A percentile compares a stretch with the other conserved stretches of the same genome.
phyloP scores from a whole-genome alignment of 2,888 invertebrate species.

The Hartigia nigra region DNA sequence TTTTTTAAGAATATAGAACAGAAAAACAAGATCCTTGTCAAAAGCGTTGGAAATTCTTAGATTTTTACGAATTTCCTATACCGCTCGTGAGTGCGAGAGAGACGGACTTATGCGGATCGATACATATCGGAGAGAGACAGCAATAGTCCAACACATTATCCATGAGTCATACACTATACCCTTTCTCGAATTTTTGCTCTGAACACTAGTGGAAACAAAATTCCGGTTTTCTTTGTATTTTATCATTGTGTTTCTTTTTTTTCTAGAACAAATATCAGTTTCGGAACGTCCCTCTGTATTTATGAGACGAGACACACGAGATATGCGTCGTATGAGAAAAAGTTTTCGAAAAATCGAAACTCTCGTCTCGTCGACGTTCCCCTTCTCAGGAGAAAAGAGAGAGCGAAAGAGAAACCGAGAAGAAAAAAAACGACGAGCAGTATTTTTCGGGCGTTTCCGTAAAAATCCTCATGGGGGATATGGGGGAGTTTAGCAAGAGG shows the following conservation, averaged over 20 bases:
- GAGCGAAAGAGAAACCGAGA: background rate
- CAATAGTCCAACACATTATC: background rate
- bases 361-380: background rate
- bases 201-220: background rate
- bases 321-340: background rate
- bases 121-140: background rate
- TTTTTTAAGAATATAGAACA: background rate
- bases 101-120: background rate
- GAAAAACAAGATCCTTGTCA: background rate
- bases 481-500: conserved; percentile 32
- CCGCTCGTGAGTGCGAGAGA: background rate
- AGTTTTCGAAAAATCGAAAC: background rate
- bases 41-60: background rate
- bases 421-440: conserved; percentile 14
- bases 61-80: background rate
- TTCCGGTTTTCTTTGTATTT: background rate
- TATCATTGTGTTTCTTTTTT: background rate
- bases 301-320: background rate
- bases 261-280: background rate
- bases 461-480: conserved; percentile 30
- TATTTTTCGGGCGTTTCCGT: conserved; percentile 35
- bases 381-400: background rate
- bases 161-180: background rate
- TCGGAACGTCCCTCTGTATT: background rate
- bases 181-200: background rate